phyloP scores from a whole-genome alignment of 2,113 vertebrate species.

The Nothoprocta pentlandii region DNA sequence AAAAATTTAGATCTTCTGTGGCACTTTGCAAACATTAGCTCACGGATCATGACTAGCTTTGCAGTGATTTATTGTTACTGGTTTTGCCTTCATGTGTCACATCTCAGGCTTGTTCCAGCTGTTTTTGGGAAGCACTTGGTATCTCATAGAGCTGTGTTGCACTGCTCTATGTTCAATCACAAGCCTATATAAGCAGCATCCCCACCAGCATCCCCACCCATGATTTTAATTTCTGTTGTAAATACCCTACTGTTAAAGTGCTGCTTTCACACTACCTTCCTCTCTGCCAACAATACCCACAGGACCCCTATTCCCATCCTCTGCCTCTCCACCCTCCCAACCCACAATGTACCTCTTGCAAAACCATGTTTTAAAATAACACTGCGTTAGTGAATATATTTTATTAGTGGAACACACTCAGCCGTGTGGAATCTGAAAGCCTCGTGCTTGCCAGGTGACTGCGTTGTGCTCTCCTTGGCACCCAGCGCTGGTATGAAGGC shows the following conservation, averaged over 20 bases:
- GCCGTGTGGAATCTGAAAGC: slow-evolving; percentile 14
- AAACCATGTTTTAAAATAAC: slow-evolving; percentile 46
- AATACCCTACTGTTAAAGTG: not conserved
- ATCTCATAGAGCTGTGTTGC: not conserved
- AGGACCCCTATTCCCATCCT: not conserved
- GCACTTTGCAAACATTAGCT: slow-evolving; percentile 11
- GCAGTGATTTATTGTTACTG: not conserved
- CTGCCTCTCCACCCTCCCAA: not conserved
- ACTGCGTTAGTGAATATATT: slow-evolving; percentile 35
- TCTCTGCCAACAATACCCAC: not conserved
- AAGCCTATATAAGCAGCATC: not conserved
- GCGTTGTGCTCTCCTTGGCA: not conserved
- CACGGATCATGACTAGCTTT: not conserved
- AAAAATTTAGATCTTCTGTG: slow-evolving; percentile 44
- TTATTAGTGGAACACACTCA: slow-evolving; percentile 43
- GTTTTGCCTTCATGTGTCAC: not conserved
- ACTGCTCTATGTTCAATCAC: not conserved
- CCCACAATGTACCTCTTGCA: not conserved
- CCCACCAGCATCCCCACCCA: not conserved
- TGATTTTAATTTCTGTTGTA: not conserved
- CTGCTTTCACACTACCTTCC: not conserved
- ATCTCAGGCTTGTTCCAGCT: not conserved
- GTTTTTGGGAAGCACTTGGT: not conserved
- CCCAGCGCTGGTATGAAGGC: not conserved
- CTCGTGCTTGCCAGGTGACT: slow-evolving; percentile 23